Evolutionary conservation across 2,113 vertebrate species (phyloP).

Genomic region (Zeus faber): DNA sequence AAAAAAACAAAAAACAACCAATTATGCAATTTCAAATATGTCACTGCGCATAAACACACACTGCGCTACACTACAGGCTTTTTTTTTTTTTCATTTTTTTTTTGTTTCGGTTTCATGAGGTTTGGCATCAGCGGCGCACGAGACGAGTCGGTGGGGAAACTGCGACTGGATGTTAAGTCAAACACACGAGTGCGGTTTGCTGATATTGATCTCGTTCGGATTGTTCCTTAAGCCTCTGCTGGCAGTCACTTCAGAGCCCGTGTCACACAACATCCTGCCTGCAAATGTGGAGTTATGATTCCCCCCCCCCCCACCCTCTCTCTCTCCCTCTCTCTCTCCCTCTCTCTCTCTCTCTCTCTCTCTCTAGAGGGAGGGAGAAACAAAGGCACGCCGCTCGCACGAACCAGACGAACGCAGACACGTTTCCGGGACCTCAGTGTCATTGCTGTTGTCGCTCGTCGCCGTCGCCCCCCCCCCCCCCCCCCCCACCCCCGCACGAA

Average conservation of each 20-base stretch:
- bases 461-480: no score
- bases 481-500: no score
- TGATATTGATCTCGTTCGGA: constrained; percentile 69
- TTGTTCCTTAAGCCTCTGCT: constrained; percentile 70
- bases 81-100: constrained; percentile 43
- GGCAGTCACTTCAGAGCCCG: constrained; percentile 61
- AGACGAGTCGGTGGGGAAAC: constrained; percentile 35
- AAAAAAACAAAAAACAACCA: no score
- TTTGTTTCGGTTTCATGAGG: constrained; percentile 58
- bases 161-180: constrained; percentile 64
- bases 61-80: constrained; percentile 46
- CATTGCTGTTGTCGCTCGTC: no score
- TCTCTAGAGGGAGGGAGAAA: no score
- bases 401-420: no score
- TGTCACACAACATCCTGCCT: constrained; percentile 72
- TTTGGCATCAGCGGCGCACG: constrained; percentile 57
- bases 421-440: no score
- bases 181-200: constrained; percentile 68
- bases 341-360: no score
- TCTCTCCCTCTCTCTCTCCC: no score
- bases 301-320: no score
- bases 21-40: constrained; percentile 62
- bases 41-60: constrained; percentile 43
- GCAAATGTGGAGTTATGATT: no score
- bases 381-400: no score